Evolutionary conservation across 2,888 invertebrate genomes (phyloP).

Genomic region (Aphodius granarius): DNA sequence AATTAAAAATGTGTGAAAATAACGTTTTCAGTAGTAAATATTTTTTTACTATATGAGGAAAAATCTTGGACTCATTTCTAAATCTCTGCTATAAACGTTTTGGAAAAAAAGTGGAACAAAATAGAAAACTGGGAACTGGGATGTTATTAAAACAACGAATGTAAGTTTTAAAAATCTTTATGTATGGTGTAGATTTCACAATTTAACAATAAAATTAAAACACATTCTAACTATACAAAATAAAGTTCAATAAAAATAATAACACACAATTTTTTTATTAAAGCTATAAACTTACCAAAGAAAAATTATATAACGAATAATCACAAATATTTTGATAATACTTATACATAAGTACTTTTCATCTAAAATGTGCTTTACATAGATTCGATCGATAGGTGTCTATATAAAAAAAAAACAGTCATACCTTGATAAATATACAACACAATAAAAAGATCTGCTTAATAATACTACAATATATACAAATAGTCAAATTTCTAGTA

Average conservation of each 20-base stretch:
- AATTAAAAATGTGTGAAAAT: too few relatives aligned
- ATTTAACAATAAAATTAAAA: background rate
- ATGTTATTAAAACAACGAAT: background rate
- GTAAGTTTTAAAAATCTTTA: background rate
- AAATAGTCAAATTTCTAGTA: background rate
- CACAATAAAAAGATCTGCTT: background rate
- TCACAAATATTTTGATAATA: background rate
- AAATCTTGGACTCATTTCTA: too few relatives aligned
- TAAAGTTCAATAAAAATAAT: conserved; percentile 1
- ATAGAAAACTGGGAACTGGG: too few relatives aligned
- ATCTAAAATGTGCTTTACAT: background rate
- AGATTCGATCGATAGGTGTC: background rate
- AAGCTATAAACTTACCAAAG: background rate
- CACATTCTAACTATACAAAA: background rate
- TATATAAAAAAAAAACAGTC: background rate
- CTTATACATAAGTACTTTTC: background rate
- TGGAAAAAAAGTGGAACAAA: too few relatives aligned
- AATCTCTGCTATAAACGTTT: too few relatives aligned
- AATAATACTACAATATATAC: background rate
- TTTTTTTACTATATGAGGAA: too few relatives aligned
- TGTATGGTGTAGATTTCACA: background rate
- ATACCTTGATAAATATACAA: background rate
- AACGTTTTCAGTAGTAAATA: too few relatives aligned
- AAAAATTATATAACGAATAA: conserved; percentile 4
- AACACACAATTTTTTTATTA: conserved; percentile 15